phyloP scores from a whole-genome alignment of 2,888 invertebrate genomes.

The Tetragonisca angustula region DNA sequence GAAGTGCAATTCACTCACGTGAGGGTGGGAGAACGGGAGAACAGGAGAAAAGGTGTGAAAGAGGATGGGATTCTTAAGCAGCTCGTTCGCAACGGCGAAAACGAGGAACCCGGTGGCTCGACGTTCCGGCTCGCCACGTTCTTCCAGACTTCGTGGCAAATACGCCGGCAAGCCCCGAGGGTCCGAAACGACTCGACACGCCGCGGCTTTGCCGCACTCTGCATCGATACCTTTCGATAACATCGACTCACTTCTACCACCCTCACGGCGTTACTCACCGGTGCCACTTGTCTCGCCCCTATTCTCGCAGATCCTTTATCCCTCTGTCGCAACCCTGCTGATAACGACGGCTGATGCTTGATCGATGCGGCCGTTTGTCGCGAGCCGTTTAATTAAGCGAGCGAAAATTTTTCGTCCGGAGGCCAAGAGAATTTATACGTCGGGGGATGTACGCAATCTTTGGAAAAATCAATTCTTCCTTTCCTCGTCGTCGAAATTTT shows the following conservation, averaged over 20 bases:
- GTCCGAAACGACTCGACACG: slow-evolving; percentile 49
- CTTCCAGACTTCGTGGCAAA: slow-evolving; percentile 7
- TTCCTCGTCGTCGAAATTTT: too few species aligned
- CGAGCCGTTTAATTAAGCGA: slow-evolving; percentile 37
- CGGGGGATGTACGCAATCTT: too few species aligned
- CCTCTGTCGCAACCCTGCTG: slow-evolving; percentile 31
- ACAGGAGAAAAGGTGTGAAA: not conserved
- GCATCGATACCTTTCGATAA: slow-evolving; percentile 73
- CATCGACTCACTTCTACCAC: slow-evolving; percentile 63
- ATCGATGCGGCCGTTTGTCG: slow-evolving; percentile 40
- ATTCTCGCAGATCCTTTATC: slow-evolving; percentile 44
- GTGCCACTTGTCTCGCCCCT: slow-evolving; percentile 59
- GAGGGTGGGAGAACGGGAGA: not conserved
- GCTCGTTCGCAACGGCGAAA: slow-evolving; percentile 26
- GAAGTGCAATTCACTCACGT: slow-evolving; percentile 25
- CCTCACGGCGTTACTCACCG: slow-evolving; percentile 48
- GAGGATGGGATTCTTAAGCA: slow-evolving; percentile 36
- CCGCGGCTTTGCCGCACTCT: slow-evolving; percentile 51
- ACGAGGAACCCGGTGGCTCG: slow-evolving; percentile 4
- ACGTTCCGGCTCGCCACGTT: not conserved
- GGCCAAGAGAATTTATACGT: not conserved
- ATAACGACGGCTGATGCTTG: slow-evolving; percentile 42
- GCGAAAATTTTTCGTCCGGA: not conserved
- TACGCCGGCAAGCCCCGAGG: slow-evolving; percentile 58
- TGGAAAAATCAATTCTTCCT: too few species aligned